Conservation (phyloP, 1,140 invertebrate genomes). For the Drosophila arawakana region DNA sequence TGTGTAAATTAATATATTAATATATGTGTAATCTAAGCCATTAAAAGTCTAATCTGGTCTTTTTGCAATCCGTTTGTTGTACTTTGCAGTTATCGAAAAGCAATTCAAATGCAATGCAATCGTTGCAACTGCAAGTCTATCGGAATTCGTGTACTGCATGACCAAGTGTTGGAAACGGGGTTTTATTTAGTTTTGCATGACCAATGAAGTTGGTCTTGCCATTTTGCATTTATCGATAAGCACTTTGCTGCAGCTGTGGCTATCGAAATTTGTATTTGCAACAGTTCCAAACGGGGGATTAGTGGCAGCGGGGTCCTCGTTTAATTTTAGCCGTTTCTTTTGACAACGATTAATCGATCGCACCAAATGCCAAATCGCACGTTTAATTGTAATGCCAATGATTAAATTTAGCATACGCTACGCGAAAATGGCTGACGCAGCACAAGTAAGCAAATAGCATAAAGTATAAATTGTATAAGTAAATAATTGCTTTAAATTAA, state of each 20-base stretch:
- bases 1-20: not conserved
- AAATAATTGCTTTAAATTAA: not conserved
- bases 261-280: not conserved
- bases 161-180: no score
- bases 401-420: constrained; percentile 70
- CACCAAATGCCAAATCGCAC: constrained; percentile 47
- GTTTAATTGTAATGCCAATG: constrained; percentile 70
- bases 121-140: not conserved
- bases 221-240: not conserved
- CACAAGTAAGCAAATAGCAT: constrained; percentile 20
- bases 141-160: not conserved
- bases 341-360: constrained; percentile 71
- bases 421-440: constrained; percentile 42
- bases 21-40: constrained; percentile 1
- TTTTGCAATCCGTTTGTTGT: constrained; percentile 17
- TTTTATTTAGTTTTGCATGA: not conserved
- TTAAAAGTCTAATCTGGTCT: constrained; percentile 25
- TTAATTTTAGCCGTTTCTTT: constrained; percentile 70
- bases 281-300: not conserved
- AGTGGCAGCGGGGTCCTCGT: constrained; percentile 8
- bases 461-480: not conserved
- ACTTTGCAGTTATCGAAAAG: no score
- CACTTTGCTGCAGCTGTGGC: not conserved
- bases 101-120: constrained; percentile 1
- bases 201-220: not conserved